A percentile compares a stretch with the other conserved stretches of the same genome.
phyloP scores from a whole-genome alignment of 2,113 vertebrate species.

The Muntiacus muntjak region DNA sequence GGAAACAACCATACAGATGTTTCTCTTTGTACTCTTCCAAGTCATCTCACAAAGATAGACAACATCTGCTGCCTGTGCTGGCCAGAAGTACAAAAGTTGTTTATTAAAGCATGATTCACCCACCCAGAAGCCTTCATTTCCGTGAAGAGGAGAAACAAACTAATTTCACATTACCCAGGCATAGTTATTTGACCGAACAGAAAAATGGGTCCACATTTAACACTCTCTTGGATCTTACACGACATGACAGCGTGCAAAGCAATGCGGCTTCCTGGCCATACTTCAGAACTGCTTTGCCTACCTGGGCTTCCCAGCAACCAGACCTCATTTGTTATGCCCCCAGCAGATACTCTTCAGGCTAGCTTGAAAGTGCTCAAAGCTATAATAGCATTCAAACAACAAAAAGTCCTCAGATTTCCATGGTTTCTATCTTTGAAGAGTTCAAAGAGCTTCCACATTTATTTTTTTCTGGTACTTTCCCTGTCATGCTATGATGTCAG shows the following conservation, averaged over 20 bases:
- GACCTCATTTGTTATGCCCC: not conserved
- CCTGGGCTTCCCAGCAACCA: not conserved
- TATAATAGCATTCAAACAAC: slow-evolving; percentile 11
- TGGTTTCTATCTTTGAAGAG: slow-evolving; percentile 39
- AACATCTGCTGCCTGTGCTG: slow-evolving; percentile 72
- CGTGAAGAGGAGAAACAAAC: slow-evolving; percentile 16
- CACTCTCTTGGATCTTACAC: not conserved
- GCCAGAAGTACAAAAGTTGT: slow-evolving; percentile 69
- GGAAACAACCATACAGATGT: not conserved
- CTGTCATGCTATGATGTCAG: slow-evolving; percentile 31
- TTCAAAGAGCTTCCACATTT: slow-evolving; percentile 41
- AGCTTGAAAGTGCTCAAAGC: slow-evolving; percentile 9
- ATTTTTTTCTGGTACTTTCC: slow-evolving; percentile 40
- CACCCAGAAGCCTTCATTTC: slow-evolving; percentile 64
- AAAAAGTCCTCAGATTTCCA: slow-evolving; percentile 29
- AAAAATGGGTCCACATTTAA: slow-evolving; percentile 36
- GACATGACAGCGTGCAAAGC: not conserved
- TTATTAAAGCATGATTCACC: slow-evolving; percentile 60
- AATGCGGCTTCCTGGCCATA: not conserved
- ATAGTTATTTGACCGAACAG: slow-evolving; percentile 19
- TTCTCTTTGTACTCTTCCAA: slow-evolving; percentile 57
- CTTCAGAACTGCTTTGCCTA: not conserved
- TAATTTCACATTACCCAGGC: slow-evolving; percentile 13
- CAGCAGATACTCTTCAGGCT: not conserved
- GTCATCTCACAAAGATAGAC: slow-evolving; percentile 64